Evolutionary conservation across 2,113 vertebrate species (phyloP).

Genomic region (Sakesphorus luctuosus): DNA sequence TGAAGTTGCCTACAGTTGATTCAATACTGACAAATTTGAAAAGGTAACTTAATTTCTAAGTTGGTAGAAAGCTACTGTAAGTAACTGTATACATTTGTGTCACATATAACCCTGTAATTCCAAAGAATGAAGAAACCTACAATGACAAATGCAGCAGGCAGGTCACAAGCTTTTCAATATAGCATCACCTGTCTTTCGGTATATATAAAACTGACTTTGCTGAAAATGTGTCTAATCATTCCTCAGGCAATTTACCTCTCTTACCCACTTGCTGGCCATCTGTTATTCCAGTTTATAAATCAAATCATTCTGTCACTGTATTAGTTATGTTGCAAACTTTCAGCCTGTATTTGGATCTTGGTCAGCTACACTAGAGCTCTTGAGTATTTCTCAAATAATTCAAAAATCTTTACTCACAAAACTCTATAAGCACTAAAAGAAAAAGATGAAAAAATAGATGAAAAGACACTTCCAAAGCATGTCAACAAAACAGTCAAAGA

Average conservation of each 20-base stretch:
- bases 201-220: neutral
- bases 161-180: neutral
- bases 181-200: neutral
- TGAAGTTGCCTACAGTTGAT: neutral
- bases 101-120: neutral
- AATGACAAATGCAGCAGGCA: neutral
- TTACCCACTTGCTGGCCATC: neutral
- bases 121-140: neutral
- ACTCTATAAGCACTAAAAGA: neutral
- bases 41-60: neutral
- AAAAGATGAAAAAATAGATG: neutral
- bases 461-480: neutral
- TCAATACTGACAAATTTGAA: neutral
- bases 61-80: neutral
- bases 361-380: neutral
- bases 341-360: neutral
- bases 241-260: neutral
- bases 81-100: neutral
- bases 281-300: neutral
- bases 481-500: neutral
- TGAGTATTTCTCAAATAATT: neutral
- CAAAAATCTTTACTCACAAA: neutral
- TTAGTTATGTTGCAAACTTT: neutral
- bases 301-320: neutral
- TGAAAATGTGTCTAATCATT: slow-evolving; percentile 10